A percentile compares a stretch with the other conserved stretches of the same genome.
These are phyloP conservation scores for Periphyllus acericola DNA, from an alignment of 2,888 invertebrate species.

Conservation along the genomic window DNA sequence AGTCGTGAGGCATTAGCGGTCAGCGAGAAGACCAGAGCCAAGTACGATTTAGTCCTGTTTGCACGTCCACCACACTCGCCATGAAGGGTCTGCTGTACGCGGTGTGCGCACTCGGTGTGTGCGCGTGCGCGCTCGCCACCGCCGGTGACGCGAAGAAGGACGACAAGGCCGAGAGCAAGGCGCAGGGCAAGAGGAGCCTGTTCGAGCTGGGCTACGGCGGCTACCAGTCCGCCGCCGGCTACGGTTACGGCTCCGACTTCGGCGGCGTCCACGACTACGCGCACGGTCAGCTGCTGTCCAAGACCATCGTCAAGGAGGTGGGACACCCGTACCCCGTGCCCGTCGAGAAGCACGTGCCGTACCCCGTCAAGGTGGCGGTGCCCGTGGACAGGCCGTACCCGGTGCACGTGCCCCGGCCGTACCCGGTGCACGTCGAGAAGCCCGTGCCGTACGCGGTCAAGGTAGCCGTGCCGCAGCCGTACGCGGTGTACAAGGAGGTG, in stretches of 20 bases:
- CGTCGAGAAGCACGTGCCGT: constrained; percentile 76
- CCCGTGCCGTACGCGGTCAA: constrained; percentile 64
- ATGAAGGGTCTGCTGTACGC: constrained; percentile 47
- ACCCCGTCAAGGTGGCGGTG: constrained; percentile 63
- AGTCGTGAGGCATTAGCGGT: constrained; percentile 18
- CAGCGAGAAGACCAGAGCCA: neutral
- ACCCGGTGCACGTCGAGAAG: constrained; percentile 64
- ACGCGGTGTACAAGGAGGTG: constrained; percentile 63
- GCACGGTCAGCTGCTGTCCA: constrained; percentile 52
- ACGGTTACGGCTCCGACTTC: constrained; percentile 53
- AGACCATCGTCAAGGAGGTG: constrained; percentile 53
- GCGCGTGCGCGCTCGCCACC: constrained; percentile 41
- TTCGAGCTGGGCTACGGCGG: constrained; percentile 27
- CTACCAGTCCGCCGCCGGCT: neutral
- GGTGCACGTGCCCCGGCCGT: constrained; percentile 64
- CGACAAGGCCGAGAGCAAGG: constrained; percentile 14
- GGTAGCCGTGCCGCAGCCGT: constrained; percentile 64
- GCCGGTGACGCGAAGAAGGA: neutral
- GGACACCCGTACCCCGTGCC: constrained; percentile 68
- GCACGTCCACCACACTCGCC: neutral
- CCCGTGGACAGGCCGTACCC: constrained; percentile 64
- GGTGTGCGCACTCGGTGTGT: constrained; percentile 41
- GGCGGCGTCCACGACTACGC: constrained; percentile 42
- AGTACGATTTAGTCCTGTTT: neutral
- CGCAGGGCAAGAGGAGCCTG: constrained; percentile 25